A percentile compares a stretch with the other conserved stretches of the same genome.
phyloP scores from a whole-genome alignment of 2,113 vertebrate species.

The Trichomycterus rosablanca region DNA sequence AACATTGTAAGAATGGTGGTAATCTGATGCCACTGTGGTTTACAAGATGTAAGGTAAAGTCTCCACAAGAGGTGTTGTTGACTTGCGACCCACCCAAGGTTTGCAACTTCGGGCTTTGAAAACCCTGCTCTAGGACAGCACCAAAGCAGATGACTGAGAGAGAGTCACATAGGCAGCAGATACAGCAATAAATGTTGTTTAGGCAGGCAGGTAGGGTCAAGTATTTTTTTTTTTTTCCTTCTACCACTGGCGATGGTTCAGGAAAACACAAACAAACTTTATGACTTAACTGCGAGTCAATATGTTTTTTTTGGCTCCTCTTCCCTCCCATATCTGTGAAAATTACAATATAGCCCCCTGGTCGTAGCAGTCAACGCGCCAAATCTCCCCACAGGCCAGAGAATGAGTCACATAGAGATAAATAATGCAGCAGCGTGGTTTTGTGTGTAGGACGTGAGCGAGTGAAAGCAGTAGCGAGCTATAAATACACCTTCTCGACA shows the following conservation, averaged over 20 bases:
- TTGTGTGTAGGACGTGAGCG: conserved; percentile 40
- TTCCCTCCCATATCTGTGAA: conserved; percentile 56
- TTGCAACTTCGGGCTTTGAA: conserved; percentile 19
- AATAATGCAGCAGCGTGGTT: conserved; percentile 64
- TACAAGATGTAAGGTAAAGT: too few relatives aligned
- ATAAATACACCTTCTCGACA: conserved; percentile 59
- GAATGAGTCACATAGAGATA: conserved; percentile 73
- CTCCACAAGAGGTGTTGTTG: too few relatives aligned
- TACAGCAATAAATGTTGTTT: conserved; percentile 32
- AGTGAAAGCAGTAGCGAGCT: conserved; percentile 48
- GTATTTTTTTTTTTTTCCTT: conserved; percentile 22
- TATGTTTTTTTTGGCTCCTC: conserved; percentile 60
- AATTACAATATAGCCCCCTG: conserved; percentile 63
- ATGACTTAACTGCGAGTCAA: conserved; percentile 52
- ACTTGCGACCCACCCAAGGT: too few relatives aligned
- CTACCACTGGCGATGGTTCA: too few relatives aligned
- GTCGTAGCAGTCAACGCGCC: conserved; percentile 56
- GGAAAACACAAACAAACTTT: conserved; percentile 44
- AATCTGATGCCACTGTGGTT: conserved; percentile 7
- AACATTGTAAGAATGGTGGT: background rate
- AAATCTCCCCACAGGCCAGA: conserved; percentile 59
- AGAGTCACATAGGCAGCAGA: conserved; percentile 30
- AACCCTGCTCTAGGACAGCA: conserved; percentile 23
- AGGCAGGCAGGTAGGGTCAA: conserved; percentile 23
- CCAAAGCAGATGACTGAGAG: conserved; percentile 21